Percentiles rank a stretch among this genome's conserved stretches.
These are phyloP conservation scores for Drosophila seclusa DNA, from an alignment of 2,888 invertebrate genomes.

Conservation along the genomic window DNA sequence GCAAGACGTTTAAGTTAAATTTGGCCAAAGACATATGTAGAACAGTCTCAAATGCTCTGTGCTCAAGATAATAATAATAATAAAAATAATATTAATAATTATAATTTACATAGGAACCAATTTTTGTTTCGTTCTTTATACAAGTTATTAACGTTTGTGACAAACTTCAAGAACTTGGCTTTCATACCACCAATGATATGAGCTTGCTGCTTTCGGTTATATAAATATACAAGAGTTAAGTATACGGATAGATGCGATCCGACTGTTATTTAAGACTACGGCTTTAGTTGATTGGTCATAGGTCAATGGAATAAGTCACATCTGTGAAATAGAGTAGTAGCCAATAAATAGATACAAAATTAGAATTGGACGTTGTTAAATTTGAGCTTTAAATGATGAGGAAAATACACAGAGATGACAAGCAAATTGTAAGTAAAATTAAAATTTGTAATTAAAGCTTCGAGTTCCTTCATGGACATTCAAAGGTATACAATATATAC, in stretches of 20 bases:
- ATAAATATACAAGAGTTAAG: background rate
- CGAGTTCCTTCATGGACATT: background rate
- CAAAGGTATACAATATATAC: background rate
- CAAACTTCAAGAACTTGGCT: background rate
- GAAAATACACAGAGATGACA: background rate
- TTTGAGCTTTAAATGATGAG: background rate
- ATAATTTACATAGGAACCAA: background rate
- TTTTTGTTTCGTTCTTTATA: background rate
- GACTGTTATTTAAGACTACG: background rate
- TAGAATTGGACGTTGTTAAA: background rate
- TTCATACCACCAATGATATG: background rate
- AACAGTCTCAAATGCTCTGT: background rate
- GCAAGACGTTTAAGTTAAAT: background rate
- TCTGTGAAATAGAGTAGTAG: background rate
- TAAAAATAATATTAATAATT: background rate
- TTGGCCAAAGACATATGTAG: background rate
- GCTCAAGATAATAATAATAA: background rate
- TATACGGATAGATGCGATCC: background rate
- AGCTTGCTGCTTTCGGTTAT: background rate
- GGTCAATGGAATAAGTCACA: background rate
- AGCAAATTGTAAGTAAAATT: background rate
- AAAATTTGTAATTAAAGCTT: background rate
- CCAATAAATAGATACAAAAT: background rate
- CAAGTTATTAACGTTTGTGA: background rate
- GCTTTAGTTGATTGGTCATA: background rate